phyloP scores from a whole-genome alignment of 2,888 invertebrate genomes.

The Subacronicta megacephala region DNA sequence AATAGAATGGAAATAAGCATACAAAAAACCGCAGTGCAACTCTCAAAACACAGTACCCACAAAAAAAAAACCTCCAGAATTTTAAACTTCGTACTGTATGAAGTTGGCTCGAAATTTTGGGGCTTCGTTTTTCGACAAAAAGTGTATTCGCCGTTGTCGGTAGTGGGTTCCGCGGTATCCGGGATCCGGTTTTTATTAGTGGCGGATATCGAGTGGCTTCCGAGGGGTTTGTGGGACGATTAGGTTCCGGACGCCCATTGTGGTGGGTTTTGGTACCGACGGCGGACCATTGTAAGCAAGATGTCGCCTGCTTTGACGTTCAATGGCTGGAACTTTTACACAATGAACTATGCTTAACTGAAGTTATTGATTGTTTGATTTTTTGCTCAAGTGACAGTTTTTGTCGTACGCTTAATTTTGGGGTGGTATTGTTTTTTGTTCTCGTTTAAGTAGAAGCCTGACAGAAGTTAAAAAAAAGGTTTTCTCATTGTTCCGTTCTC shows the following conservation, averaged over 20 bases:
- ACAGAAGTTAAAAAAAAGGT: background rate
- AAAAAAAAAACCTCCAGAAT: slow-evolving; percentile 62
- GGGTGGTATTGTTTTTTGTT: slow-evolving; percentile 18
- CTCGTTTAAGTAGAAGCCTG: slow-evolving; percentile 20
- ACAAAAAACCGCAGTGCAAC: slow-evolving; percentile 39
- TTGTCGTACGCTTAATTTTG: slow-evolving; percentile 30
- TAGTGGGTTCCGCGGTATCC: slow-evolving; percentile 71
- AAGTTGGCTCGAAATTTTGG: slow-evolving; percentile 70
- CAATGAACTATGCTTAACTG: slow-evolving; percentile 53
- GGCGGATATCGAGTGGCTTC: slow-evolving; percentile 84
- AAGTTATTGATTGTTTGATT: slow-evolving; percentile 54
- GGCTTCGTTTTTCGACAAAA: slow-evolving; percentile 67
- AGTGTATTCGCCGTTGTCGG: slow-evolving; percentile 31
- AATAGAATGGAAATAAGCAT: slow-evolving; percentile 20
- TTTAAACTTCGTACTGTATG: slow-evolving; percentile 67
- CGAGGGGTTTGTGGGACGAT: slow-evolving; percentile 76
- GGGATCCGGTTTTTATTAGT: slow-evolving; percentile 85
- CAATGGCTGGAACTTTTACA: slow-evolving; percentile 58
- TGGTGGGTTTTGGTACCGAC: slow-evolving; percentile 71
- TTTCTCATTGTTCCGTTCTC: background rate
- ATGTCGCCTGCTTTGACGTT: slow-evolving; percentile 72
- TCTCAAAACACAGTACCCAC: slow-evolving; percentile 24
- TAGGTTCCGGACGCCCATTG: slow-evolving; percentile 75
- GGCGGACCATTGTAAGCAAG: slow-evolving; percentile 71
- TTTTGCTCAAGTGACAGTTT: slow-evolving; percentile 40